Base-by-base conservation (phyloP, 2,113 vertebrate species). In the Triplophysa rosa region DNA sequence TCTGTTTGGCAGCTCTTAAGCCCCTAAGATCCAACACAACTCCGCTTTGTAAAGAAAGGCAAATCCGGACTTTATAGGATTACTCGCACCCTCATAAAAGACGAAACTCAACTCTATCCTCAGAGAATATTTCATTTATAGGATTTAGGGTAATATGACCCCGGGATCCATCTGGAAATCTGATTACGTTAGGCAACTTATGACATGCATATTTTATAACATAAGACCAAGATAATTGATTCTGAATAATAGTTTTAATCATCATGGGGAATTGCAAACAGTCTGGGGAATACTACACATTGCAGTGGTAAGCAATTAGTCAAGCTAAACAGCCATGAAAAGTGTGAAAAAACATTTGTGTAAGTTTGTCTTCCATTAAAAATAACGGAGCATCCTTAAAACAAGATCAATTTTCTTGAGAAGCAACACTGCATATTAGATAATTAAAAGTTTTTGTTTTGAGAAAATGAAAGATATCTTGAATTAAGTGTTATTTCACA, bases 1-100 rank as follows among this genome's bases (percentile, higher is more conserved):
- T 83, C 78, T 84, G 76, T 90, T 87, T 87, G 88, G 86, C 83
- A 85, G 71, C 78, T 79, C 29, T 37, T 90, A 92, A 91, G 87
- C 87, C 85, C 68, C 40, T 80, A 81, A 81, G 79, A 90, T 91
- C 76, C 82, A 84, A 82, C 78, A 88, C 83, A 89, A 88, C 87
- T 67, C 81, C 54, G 79, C 78, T 76, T 86, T 75, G 81, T 84
- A 85, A 91, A 89, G 86, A 87, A 89, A 89, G 77, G 85, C 83
- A 86, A 90, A 89, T 87, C 87, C 88, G 88, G 83, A 88, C 85
- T 90, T 91, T 89, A 91, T 87, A 82, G 90, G 91, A 93, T 92
- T 92, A 93, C 83, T 13, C 75, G 81, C 84, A 87, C 75, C 74
- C 83, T 87, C 85, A 87, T 87, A 89, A 89, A 89, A 77, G 77